These are phyloP conservation scores for Parnassius orleans DNA, from an alignment of 2,888 invertebrate species.

Conservation along the genomic window DNA sequence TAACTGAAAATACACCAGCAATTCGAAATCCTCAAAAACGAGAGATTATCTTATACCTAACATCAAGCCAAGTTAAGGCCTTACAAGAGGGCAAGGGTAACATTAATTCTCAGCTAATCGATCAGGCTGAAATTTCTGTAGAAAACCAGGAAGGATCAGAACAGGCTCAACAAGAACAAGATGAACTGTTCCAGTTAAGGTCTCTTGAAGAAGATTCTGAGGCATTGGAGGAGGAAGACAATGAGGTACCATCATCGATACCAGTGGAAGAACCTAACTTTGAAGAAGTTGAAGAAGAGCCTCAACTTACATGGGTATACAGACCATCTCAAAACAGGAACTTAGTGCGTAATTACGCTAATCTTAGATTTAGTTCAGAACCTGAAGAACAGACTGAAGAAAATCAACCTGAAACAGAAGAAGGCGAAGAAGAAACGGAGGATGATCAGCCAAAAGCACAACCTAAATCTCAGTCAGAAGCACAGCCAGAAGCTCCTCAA, in stretches of 20 bases:
- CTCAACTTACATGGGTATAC: slow-evolving; percentile 17
- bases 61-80: slow-evolving; percentile 57
- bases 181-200: slow-evolving; percentile 8
- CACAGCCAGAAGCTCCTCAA: slow-evolving; percentile 28
- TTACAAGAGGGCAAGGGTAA: slow-evolving; percentile 44
- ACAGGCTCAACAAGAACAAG: slow-evolving; percentile 29
- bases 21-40: slow-evolving; percentile 32
- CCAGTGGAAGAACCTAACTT: slow-evolving; percentile 21
- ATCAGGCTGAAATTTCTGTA: slow-evolving; percentile 28
- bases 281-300: slow-evolving; percentile 18
- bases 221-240: slow-evolving; percentile 4
- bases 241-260: slow-evolving; percentile 5
- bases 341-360: slow-evolving; percentile 19
- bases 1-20: slow-evolving; percentile 34
- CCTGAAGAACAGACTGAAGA: slow-evolving; percentile 23
- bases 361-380: slow-evolving; percentile 17
- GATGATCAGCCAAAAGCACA: neutral
- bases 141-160: slow-evolving; percentile 29
- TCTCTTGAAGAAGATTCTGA: slow-evolving; percentile 15
- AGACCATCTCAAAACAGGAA: slow-evolving; percentile 12
- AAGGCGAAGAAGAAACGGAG: no score
- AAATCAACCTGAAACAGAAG: neutral
- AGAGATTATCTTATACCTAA: slow-evolving; percentile 61
- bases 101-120: slow-evolving; percentile 26
- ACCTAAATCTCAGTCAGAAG: slow-evolving; percentile 18